phyloP scores from a whole-genome alignment of 2,888 invertebrate genomes.

The Netelia virgata region DNA sequence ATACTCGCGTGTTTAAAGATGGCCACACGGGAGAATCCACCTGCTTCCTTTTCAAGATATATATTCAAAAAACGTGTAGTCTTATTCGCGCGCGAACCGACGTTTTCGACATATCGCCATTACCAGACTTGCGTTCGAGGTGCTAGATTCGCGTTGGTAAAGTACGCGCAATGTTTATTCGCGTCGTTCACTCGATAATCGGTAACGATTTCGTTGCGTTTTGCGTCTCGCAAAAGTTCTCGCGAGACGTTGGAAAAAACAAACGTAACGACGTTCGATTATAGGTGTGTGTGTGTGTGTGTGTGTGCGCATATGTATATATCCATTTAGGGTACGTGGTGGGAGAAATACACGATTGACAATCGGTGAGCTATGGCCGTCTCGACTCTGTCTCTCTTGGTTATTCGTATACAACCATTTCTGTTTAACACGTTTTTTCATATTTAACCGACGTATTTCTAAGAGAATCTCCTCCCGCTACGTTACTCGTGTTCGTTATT shows the following conservation, averaged over 20 bases:
- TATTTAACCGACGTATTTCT: background rate
- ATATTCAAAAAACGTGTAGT: slow-evolving; percentile 67
- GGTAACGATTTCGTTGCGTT: background rate
- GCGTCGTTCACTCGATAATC: background rate
- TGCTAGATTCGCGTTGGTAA: no score
- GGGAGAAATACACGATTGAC: background rate
- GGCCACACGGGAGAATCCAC: slow-evolving; percentile 72
- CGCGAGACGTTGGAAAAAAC: background rate
- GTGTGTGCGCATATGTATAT: background rate
- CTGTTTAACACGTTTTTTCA: background rate
- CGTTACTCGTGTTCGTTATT: background rate
- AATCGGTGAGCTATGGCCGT: background rate
- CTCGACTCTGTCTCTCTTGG: background rate
- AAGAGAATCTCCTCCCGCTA: background rate
- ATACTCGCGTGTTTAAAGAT: slow-evolving; percentile 80
- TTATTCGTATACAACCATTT: background rate
- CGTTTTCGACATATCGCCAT: background rate
- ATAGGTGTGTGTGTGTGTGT: background rate
- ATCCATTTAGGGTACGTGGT: background rate
- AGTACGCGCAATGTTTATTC: no score
- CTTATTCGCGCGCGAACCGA: background rate
- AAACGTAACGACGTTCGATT: background rate
- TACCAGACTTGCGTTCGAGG: no score
- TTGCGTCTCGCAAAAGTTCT: background rate
- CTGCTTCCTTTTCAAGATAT: slow-evolving; percentile 72